Conservation (phyloP, 2,113 vertebrate genomes). For the Ancistrus triradiatus region DNA sequence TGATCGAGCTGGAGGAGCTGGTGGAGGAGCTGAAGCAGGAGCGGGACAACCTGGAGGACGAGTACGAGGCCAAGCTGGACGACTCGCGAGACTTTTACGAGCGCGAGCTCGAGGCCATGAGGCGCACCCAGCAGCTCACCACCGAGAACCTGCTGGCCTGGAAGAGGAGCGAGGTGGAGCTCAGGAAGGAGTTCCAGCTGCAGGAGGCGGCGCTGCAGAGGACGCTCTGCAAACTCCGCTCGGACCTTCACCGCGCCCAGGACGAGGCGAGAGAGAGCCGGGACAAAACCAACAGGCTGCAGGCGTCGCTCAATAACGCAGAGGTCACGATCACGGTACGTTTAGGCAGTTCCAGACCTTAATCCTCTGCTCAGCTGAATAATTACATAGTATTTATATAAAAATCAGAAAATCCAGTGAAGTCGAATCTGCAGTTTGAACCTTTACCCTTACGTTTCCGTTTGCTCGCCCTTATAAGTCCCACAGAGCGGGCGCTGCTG, state of each 20-base stretch:
- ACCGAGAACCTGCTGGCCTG: conserved; percentile 89
- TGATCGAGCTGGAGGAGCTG: conserved; percentile 79
- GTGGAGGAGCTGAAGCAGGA: conserved; percentile 82
- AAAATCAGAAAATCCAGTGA: no score
- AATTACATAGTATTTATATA: no score
- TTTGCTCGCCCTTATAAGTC: no score
- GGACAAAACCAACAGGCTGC: conserved; percentile 90
- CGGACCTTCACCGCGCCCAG: conserved; percentile 81
- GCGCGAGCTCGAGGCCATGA: conserved; percentile 89
- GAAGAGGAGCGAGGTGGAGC: conserved; percentile 90
- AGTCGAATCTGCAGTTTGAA: no score
- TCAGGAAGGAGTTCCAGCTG: conserved; percentile 90
- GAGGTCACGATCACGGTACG: conserved; percentile 88
- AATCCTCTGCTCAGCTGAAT: no score
- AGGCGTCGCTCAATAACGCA: conserved; percentile 79
- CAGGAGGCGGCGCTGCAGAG: conserved; percentile 87
- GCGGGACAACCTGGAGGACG: conserved; percentile 83
- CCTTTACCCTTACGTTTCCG: no score
- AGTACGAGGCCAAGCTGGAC: conserved; percentile 85
- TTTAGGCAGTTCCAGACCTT: no score
- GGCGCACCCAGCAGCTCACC: conserved; percentile 89
- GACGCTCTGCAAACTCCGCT: conserved; percentile 71
- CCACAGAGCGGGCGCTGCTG: no score
- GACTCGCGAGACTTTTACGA: conserved; percentile 93
- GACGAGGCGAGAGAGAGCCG: conserved; percentile 85